Base-by-base conservation (phyloP, 2,888 invertebrate species). In the Poecilus cupreus region DNA sequence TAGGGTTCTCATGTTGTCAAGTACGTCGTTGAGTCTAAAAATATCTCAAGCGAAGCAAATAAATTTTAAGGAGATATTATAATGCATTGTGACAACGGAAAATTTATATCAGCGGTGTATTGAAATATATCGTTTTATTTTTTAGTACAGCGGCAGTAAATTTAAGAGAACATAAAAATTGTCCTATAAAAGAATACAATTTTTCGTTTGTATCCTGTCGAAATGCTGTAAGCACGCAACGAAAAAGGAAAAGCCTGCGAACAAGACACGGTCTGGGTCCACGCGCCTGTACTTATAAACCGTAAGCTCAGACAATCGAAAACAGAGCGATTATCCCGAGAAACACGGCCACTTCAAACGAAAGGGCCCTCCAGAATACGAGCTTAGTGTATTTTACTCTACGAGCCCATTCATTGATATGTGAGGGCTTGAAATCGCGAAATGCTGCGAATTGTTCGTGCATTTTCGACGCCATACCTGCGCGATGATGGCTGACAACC, bases 331-430 rank as follows among this genome's bases (percentile, higher is more conserved):
- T 81, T 81, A 81, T 75, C 81, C 75, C 26, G 57, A 81, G 75
- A 81, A 81, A 81, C 81, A 81, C 75, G 75, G 20, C 75, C 81
- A 81, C 81, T 81, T 60, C 32, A 75, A 74, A 81, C 49, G 70
- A 60, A 64, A 75, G 74, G 49, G 75, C 37, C 75, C 75, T 80
- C 72, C 81, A 60, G 75, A 75, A 81, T 75, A 81, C 75, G 75
- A 81, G 81, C 81, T 81, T 75, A 81, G 64, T 57, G 64, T 81
- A 81, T 81, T 81, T 81, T 81, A 75, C 60, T 64, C 18, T 24
- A 49, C 32, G 32, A 32, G 13, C 46, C 60, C 75, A 75, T 82
- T 82, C 82, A 82, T 83, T 83, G 82, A 83, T 83, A 83, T 82
- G 82, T 82, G 81, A 32, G 72, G 74, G 43, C 70, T 26, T 11